Evolutionary conservation across 2,888 invertebrate genomes (phyloP).

Genomic region (Platycheirus albimanus): DNA sequence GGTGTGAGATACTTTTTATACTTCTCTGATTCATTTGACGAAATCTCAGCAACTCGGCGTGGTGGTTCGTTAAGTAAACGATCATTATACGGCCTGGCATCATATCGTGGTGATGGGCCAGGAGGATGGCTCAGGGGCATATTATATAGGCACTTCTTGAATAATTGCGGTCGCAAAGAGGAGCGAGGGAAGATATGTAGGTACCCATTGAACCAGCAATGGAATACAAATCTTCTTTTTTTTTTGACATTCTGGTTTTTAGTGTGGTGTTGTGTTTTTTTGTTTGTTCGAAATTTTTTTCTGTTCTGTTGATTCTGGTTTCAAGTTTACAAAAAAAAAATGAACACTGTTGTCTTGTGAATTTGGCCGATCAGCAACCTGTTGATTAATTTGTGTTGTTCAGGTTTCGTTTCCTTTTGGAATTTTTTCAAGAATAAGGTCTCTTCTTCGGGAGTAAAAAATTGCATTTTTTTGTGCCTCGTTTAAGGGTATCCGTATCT

Average conservation of each 20-base stretch:
- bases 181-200: conserved; percentile 48
- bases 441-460: conserved; percentile 15
- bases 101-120: not conserved
- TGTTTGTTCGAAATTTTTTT: conserved; percentile 21
- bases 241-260: conserved; percentile 44
- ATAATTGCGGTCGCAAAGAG: conserved; percentile 52
- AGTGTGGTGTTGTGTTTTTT: conserved; percentile 17
- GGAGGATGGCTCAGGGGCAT: conserved; percentile 7
- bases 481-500: conserved; percentile 29
- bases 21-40: conserved; percentile 60
- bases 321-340: conserved; percentile 2
- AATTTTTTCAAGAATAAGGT: conserved; percentile 21
- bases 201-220: conserved; percentile 20
- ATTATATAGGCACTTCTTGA: conserved; percentile 48
- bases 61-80: conserved; percentile 58
- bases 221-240: conserved; percentile 13
- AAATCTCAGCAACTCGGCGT: conserved; percentile 42
- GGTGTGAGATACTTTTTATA: conserved; percentile 60
- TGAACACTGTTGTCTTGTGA: conserved; percentile 26
- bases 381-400: conserved; percentile 70
- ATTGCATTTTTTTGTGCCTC: conserved; percentile 22
- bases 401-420: conserved; percentile 70
- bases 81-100: conserved; percentile 17
- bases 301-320: conserved; percentile 25
- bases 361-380: conserved; percentile 70